Conservation (phyloP, 92 coral and sea anemone species). For the Isaurus tuberculatus region DNA sequence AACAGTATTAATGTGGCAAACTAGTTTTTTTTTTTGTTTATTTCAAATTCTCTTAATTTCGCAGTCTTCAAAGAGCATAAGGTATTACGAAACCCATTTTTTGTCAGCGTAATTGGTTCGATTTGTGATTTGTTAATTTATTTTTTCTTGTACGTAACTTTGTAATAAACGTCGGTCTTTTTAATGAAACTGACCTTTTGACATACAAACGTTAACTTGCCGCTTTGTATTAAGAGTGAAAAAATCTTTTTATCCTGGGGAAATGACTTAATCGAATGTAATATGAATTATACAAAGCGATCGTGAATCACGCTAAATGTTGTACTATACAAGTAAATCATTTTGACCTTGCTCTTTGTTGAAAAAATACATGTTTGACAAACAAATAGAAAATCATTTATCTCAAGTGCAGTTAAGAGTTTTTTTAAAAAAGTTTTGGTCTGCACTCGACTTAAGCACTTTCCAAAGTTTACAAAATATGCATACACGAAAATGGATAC, state of each 20-base stretch:
- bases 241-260: background rate
- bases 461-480: background rate
- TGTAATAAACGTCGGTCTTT: background rate
- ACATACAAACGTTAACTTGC: background rate
- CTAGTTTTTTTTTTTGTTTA: too few relatives aligned
- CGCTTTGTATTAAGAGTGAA: background rate
- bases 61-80: background rate
- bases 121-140: background rate
- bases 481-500: background rate
- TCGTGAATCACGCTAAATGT: too few relatives aligned
- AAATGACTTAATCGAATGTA: too few relatives aligned
- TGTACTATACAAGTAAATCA: too few relatives aligned
- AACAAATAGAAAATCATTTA: too few relatives aligned
- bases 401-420: too few relatives aligned
- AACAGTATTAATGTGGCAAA: background rate
- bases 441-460: background rate
- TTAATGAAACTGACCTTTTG: background rate
- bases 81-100: background rate
- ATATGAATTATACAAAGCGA: too few relatives aligned
- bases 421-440: background rate
- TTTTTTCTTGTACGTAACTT: background rate
- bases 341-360: too few relatives aligned
- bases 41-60: background rate
- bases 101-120: background rate
- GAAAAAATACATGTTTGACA: too few relatives aligned